Base-by-base conservation (phyloP, 2,888 invertebrate genomes). In the Platerodrilus igneus region DNA sequence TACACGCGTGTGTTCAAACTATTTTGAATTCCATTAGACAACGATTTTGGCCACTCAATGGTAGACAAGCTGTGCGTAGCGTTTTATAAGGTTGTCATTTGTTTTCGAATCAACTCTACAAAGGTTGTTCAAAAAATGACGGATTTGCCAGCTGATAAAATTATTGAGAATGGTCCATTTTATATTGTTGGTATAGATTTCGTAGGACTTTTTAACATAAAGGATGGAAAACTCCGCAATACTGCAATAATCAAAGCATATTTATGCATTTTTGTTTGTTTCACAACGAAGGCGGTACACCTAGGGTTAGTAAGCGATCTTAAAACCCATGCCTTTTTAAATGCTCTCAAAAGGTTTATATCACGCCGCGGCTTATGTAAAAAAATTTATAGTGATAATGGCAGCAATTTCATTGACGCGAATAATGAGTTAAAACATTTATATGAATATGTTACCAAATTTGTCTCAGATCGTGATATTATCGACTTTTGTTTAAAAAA, bases 11-110 rank as follows among this genome's bases (percentile, higher is more conserved):
- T 6, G 16, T 23, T 2, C 20, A 37, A 22, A 9, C 25, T 2
- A 22, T 16, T 7, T 22, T 41, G 3, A 3, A 13, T 7, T 8
- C 10, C 4, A 4, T 41, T 10, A 28, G 41, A 10, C n/a, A 14
- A 21, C 22, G 15, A 14, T 41, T 19, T 19, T 41, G 41, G 41
- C 6, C 20, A 6, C 10, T 39, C 4, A 19, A 20, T 10, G 39
- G 39, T 2, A 25, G 21, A 18, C 9, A 17, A 22, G 6, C 10
- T n/a, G 22, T 34, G 5, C 13, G 22, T 11, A 20, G n/a, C 3
- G 21, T 39, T 14, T n/a, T 39, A n/a, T 14, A 33, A 33, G 14
- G 33, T 33, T 20, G 11, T 39, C 3, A 14, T 21, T 4, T 39
- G 33, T 14, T 39, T 33, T 21, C 16, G 22, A 3, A 26, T 22